phyloP scores from a whole-genome alignment of 1,140 invertebrate species.

The Caenorhabditis briggsae region DNA sequence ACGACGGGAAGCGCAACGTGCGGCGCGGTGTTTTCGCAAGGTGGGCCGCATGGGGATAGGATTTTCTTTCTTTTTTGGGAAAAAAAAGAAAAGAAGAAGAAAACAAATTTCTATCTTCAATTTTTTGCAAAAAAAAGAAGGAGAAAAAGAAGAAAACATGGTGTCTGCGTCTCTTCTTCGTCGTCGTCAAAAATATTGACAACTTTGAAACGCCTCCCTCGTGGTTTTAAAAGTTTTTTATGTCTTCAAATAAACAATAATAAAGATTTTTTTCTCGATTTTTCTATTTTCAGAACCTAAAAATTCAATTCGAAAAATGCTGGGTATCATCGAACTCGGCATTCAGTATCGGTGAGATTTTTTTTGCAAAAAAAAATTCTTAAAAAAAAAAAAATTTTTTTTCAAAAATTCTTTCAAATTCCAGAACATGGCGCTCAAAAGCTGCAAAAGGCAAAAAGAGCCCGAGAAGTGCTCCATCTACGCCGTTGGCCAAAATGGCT shows the following conservation, averaged over 20 bases:
- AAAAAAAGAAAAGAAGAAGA: not conserved
- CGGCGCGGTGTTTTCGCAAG: not conserved
- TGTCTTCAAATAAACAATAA: not conserved
- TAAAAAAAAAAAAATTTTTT: not conserved
- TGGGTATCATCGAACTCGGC: constrained; percentile 46
- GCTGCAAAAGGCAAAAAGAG: constrained; percentile 15
- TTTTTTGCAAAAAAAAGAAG: not conserved
- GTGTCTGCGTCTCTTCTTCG: constrained; percentile 12
- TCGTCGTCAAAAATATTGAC: constrained; percentile 55
- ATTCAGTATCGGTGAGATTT: constrained; percentile 30
- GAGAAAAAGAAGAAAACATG: not conserved
- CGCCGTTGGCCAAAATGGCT: constrained; percentile 19
- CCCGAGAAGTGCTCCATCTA: not conserved
- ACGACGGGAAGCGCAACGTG: not conserved
- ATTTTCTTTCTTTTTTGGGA: not conserved
- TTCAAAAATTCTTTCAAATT: not conserved
- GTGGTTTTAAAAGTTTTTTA: constrained; percentile 5
- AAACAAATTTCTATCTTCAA: constrained; percentile 21
- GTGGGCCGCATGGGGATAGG: not conserved
- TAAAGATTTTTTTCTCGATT: constrained; percentile 16
- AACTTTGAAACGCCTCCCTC: not conserved
- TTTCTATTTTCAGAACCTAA: not conserved
- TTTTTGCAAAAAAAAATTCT: no score
- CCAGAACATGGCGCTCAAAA: constrained; percentile 17
- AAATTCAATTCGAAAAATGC: not conserved